These are phyloP conservation scores for Spodoptera litura DNA, from an alignment of 1,140 invertebrate species.

Conservation along the genomic window DNA sequence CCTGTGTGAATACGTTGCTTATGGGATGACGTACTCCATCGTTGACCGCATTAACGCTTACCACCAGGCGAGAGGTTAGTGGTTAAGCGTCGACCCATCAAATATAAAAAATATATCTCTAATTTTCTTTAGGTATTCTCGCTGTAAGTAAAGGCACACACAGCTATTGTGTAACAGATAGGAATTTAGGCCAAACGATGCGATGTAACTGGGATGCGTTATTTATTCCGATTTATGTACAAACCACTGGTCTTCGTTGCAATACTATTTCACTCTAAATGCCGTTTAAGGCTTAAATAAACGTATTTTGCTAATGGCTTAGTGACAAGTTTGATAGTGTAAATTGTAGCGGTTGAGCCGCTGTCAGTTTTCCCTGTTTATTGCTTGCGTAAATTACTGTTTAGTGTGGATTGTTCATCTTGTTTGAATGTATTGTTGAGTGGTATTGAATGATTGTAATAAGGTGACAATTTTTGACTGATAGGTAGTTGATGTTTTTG, in stretches of 20 bases:
- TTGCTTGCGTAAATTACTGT: neutral
- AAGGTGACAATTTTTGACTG: too few species aligned
- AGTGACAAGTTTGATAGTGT: conserved; percentile 15
- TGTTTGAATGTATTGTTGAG: too few species aligned
- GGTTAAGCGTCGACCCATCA: too few species aligned
- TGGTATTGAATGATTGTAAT: too few species aligned
- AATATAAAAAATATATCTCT: too few species aligned
- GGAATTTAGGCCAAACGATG: conserved; percentile 56
- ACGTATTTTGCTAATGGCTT: conserved; percentile 19
- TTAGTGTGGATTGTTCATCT: neutral
- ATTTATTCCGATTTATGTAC: conserved; percentile 57
- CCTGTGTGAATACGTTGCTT: too few species aligned
- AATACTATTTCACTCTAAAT: conserved; percentile 45
- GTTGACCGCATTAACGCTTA: too few species aligned
- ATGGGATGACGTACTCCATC: too few species aligned
- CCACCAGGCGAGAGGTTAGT: too few species aligned
- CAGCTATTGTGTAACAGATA: conserved; percentile 43
- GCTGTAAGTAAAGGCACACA: neutral
- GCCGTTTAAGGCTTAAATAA: conserved; percentile 41
- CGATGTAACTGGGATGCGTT: conserved; percentile 43
- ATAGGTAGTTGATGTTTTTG: too few species aligned
- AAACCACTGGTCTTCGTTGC: conserved; percentile 39
- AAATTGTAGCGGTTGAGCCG: neutral
- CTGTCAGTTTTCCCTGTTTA: neutral
- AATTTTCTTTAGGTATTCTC: neutral